Base-by-base conservation (phyloP, 1,140 invertebrate genomes). In the Sinella curviseta region DNA sequence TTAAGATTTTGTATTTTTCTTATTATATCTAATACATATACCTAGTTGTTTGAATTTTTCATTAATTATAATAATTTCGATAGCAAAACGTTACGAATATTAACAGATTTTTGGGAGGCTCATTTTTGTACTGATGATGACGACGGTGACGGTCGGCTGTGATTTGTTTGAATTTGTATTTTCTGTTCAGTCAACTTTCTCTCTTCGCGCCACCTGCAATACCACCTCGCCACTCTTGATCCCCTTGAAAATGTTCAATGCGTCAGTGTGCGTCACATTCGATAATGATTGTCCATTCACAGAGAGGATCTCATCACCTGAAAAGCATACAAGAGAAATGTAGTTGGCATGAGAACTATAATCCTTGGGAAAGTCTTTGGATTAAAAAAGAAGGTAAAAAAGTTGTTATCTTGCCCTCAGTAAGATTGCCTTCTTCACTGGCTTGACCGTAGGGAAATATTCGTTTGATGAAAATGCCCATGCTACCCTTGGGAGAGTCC, bases 401-500 rank as follows among this genome's bases (percentile, higher is more conserved):
- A 24, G n/a, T 8, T 39, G 16, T 60, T 65, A 20, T 79, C 78
- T 85, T 86, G 93, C 94, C 94, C 89, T 94, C 94, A 88, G 91
- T 91, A 78, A 97, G 88, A 87, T 90, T 90, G 60, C 94, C 94
- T 88, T 93, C 92, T 85, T 95, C 93, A 57, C 94, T 92, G 77
- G 95, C 94, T 86, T 97, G 93, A 26, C 95, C 95, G 85, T 92
- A 90, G 16, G 94, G 92, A 84, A 96, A 91, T 78, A 97, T 94
- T 76, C 94, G 94, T 87, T 96, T 95, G 33, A 97, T 94, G 86
- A 95, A 97, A 84, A 97, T 96, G 36, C 92, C 94, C 86, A 97
- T 92, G 82, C 91, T 92, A 79, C 95, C 95, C 87, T 93, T 92
- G 0, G 95, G 93, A 28, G 94, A 95, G 86, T 97, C 95, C 76